Conservation (phyloP, 2,113 vertebrate genomes). For the Psephotus haematonotus region DNA sequence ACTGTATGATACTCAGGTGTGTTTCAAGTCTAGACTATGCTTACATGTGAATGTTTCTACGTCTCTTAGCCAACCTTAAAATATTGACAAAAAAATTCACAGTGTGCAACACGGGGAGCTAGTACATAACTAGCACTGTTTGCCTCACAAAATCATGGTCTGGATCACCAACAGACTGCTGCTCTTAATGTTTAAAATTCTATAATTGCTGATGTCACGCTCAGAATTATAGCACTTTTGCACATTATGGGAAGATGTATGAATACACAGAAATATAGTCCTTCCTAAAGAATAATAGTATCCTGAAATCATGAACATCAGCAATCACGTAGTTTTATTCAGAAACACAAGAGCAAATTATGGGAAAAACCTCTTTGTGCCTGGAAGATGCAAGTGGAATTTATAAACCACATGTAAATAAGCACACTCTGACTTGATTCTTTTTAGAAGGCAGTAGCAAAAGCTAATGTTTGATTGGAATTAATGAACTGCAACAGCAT, state of each 20-base stretch:
- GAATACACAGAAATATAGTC: background rate
- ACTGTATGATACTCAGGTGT: rapidly evolving
- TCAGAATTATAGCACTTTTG: background rate
- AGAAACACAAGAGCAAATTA: background rate
- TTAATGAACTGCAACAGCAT: background rate
- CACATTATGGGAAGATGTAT: background rate
- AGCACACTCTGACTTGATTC: background rate
- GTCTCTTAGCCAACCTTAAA: background rate
- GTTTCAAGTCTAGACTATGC: background rate
- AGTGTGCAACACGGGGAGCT: background rate
- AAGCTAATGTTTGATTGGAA: background rate
- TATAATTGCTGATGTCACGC: background rate
- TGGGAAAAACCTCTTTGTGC: background rate
- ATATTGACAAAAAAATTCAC: background rate
- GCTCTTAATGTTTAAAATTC: background rate
- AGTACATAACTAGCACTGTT: background rate
- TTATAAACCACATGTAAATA: background rate
- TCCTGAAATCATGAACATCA: background rate
- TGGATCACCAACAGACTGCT: background rate
- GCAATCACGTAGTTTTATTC: background rate
- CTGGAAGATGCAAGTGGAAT: background rate
- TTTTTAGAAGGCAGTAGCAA: background rate
- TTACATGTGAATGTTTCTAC: background rate
- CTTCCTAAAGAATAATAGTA: background rate
- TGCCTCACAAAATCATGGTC: background rate